Percentiles rank a stretch among this genome's conserved stretches.
Conservation (phyloP, 2,113 vertebrate species). For the Gopherus evgoodei region DNA sequence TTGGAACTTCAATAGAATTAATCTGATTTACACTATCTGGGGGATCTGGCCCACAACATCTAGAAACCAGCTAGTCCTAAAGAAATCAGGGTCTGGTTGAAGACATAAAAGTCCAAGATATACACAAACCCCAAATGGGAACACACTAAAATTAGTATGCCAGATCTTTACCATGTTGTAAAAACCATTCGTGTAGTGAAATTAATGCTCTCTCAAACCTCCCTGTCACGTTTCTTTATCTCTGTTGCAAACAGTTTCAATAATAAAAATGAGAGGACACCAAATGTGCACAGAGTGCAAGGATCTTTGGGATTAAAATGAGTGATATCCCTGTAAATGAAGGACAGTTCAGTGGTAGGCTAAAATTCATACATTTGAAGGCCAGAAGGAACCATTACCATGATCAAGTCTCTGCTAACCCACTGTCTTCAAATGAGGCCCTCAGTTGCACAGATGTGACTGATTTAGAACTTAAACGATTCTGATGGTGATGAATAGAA, state of each 20-base stretch:
- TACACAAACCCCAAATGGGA: background rate
- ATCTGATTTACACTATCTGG: background rate
- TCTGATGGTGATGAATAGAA: background rate
- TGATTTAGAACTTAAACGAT: background rate
- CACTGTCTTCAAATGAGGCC: background rate
- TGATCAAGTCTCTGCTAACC: background rate
- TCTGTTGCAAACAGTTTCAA: background rate
- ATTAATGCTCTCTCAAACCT: background rate
- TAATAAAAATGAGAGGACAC: background rate
- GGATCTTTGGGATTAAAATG: background rate
- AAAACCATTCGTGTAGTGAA: no score
- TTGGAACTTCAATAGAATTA: background rate
- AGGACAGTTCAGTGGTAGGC: background rate
- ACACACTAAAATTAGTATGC: no score
- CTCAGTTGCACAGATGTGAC: background rate
- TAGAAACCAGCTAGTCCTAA: background rate
- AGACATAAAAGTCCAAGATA: background rate
- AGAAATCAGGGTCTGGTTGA: background rate
- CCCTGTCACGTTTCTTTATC: background rate
- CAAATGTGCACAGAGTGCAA: background rate
- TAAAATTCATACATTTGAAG: background rate
- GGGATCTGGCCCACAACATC: background rate
- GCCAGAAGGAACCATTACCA: background rate
- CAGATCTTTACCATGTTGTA: no score
- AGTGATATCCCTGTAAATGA: background rate